Base-by-base conservation (phyloP, 2,113 vertebrate species). In the Polypterus senegalus region DNA sequence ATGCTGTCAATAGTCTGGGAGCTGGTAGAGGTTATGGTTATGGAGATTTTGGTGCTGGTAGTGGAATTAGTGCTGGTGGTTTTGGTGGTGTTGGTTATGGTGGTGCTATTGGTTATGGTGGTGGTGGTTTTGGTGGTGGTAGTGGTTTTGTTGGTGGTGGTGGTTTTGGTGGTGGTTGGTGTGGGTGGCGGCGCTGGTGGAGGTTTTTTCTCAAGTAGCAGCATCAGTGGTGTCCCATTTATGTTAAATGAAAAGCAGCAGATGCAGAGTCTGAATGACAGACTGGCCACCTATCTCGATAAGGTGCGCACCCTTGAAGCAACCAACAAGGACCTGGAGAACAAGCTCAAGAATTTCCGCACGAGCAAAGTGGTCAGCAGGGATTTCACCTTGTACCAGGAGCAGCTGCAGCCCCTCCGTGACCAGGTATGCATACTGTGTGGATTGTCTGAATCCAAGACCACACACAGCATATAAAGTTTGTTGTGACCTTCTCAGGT, bases 191-290 rank as follows among this genome's bases (percentile, higher is more conserved):
- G 11, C 56, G 56, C 7, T 7, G 56, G 56, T 7, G 27, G 27
- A 4, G 3, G 3, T 6, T 43, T 57, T 2, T 54, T 61, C n/a
- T 60, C 69, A 43, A 66, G 78, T 48, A 0, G 57, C 0, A 74
- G 73, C 3, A 69, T 63, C 6, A 0, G 64, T 1, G 68, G 68
- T 43, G 9, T 61, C 9, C 72, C 52, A 0, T 69, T 69, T 66
- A 4, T 53, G 3, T 5, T 51, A 44, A 73, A 62, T 6, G 72
- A 69, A 9, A 71, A 73, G 60, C 44, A 59, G 61, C 58, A 61
- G 43, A 49, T 73, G 54, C 69, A 73, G 54, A 43, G 43, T 27
- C 65, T 73, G 48, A 73, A 73, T 9, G 69, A 71, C 54, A 69
- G 72, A 3, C 69, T 73, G 46, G 69, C 72, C 2, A 9, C 52